Evolutionary conservation across 2,888 invertebrate species (phyloP).

Genomic region (Mantis religiosa): DNA sequence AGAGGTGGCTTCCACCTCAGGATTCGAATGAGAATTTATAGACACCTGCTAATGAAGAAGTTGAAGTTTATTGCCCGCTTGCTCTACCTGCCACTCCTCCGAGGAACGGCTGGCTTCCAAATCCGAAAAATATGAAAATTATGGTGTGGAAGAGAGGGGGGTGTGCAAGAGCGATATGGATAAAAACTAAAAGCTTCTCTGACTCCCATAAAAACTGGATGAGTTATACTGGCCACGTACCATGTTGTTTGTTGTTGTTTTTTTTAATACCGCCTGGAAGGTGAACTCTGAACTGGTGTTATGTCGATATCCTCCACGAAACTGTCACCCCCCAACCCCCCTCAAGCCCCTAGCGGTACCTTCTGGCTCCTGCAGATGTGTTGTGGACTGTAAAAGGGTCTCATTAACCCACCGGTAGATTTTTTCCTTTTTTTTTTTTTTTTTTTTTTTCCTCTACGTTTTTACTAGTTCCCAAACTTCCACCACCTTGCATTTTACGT

Average conservation of each 20-base stretch:
- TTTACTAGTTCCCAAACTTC: not conserved
- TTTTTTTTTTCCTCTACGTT: not conserved
- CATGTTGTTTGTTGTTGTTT: not conserved
- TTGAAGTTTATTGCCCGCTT: not conserved
- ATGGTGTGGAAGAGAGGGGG: not conserved
- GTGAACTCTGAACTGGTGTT: not conserved
- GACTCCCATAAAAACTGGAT: not conserved
- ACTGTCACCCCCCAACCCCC: not conserved
- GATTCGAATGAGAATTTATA: slow-evolving; percentile 14
- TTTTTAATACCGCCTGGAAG: not conserved
- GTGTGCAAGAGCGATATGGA: not conserved
- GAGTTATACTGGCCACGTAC: not conserved
- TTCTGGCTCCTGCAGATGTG: not conserved
- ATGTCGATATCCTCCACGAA: not conserved
- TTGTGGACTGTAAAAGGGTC: not conserved
- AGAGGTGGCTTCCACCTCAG: not conserved
- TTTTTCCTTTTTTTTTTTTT: not conserved
- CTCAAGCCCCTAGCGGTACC: not conserved
- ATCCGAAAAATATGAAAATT: not conserved
- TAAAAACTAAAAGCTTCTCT: not conserved
- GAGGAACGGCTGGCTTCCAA: not conserved
- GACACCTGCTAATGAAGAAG: slow-evolving; percentile 15
- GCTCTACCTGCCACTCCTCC: not conserved
- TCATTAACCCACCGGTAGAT: not conserved
- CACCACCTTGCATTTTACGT: not conserved